A percentile compares a stretch with the other conserved stretches of the same genome.
These are phyloP conservation scores for Ataeniobius toweri DNA, from an alignment of 2,797 vertebrate genomes.

Conservation along the genomic window DNA sequence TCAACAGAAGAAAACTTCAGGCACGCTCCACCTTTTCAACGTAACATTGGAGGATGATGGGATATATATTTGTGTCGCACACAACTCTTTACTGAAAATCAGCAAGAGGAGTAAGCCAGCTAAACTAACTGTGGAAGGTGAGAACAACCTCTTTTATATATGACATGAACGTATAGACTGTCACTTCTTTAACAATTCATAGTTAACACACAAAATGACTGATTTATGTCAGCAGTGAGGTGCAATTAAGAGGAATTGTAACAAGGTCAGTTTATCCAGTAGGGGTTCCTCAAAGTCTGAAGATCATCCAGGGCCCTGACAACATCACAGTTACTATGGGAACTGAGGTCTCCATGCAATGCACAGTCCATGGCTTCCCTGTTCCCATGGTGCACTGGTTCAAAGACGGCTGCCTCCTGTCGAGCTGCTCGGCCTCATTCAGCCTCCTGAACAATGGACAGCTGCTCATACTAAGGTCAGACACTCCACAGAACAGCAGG, in stretches of 20 bases:
- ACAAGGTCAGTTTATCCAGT: conserved; percentile 2
- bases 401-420: conserved; percentile 77
- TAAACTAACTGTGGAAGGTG: conserved; percentile 74
- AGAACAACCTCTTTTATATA: conserved; percentile 6
- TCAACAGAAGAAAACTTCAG: conserved; percentile 78
- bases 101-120: conserved; percentile 72
- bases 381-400: conserved; percentile 82
- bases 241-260: background rate
- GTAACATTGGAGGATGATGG: conserved; percentile 78
- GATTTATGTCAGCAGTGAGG: no score
- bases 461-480: conserved; percentile 80
- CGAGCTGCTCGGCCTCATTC: conserved; percentile 63
- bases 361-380: conserved; percentile 74
- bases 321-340: conserved; percentile 77
- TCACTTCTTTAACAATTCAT: background rate
- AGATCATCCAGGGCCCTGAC: conserved; percentile 75
- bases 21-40: conserved; percentile 76
- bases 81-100: conserved; percentile 73
- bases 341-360: conserved; percentile 74
- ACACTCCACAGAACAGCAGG: conserved; percentile 21
- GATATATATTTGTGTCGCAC: conserved; percentile 75
- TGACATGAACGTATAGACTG: background rate
- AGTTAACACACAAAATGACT: background rate
- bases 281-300: conserved; percentile 66
- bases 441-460: conserved; percentile 77